Base-by-base conservation (phyloP, 2,797 vertebrate genomes). In the Sebastes hubbsi region DNA sequence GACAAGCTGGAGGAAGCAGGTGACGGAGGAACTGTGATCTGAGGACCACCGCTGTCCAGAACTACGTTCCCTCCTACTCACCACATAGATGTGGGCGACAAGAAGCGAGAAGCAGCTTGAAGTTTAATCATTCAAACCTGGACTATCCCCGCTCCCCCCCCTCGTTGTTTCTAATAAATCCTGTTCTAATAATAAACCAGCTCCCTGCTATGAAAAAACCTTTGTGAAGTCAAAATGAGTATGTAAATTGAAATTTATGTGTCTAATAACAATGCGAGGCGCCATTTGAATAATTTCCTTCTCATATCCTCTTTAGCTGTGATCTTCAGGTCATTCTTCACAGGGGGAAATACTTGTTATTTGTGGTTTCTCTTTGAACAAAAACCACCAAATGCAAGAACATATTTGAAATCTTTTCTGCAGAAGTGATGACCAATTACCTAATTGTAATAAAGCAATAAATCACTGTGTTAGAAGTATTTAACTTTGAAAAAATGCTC, bases 201-300 rank as follows among this genome's bases (percentile, higher is more conserved):
- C 77, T 80, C 68, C 36, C 61, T 58, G 68, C 75, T 36, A 34
- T 70, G 6, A 75, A 66, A 74, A 77, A 58, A 78, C 1, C 55
- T 52, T 72, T 54, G 52, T 70, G 61, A 75, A 87, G 78, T 81
- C 68, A 80, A 70, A 85, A 72, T 63, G 72, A 84, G 63, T 77
- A 56, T 80, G 66, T 75, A 90, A 86, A 92, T 83, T 85, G 70
- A 87, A 90, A 88, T 87, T 81, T 83, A 87, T 6, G 67, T 83
- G 62, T 69, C 70, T 69, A 78, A 88, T 89, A 84, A 89, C 83
- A 86, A 87, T 68, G 52, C 75, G 74, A n/a, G 5, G 42, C 16
- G 5, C 66, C 64, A 80, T 88, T 83, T 87, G 83, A 91, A 88
- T 88, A 85, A 83, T 87, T 83, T 78, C 60, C 73, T 25, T 72